phyloP scores from a whole-genome alignment of 2,113 vertebrate species.

The Pollachius pollachius region DNA sequence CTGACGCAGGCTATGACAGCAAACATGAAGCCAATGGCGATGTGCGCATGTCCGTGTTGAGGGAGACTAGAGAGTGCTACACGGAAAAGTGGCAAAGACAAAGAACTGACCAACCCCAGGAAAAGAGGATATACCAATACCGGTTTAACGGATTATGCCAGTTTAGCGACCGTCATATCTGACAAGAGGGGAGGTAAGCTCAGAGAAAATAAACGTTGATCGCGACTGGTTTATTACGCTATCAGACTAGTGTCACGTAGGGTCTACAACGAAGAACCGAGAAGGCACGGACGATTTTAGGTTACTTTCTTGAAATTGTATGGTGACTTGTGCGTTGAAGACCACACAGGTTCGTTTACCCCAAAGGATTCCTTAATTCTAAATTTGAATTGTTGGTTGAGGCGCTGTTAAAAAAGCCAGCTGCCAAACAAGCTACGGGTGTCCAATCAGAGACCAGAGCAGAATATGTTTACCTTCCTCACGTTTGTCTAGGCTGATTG shows the following conservation, averaged over 20 bases:
- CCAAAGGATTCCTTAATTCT: background rate
- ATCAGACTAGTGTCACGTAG: slow-evolving; percentile 53
- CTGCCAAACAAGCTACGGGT: slow-evolving; percentile 31
- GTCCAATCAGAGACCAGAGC: slow-evolving; percentile 41
- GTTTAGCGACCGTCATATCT: background rate
- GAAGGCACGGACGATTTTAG: slow-evolving; percentile 13
- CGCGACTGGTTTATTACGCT: slow-evolving; percentile 16
- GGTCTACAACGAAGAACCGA: slow-evolving; percentile 9
- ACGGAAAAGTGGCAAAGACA: slow-evolving; percentile 71
- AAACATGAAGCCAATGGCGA: slow-evolving; percentile 52
- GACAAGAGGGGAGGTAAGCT: slow-evolving; percentile 29
- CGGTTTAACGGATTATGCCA: slow-evolving; percentile 4
- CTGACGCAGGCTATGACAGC: slow-evolving; percentile 66
- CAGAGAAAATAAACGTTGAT: slow-evolving; percentile 32
- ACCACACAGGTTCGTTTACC: background rate
- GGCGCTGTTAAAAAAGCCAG: slow-evolving; percentile 31
- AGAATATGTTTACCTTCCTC: slow-evolving; percentile 58
- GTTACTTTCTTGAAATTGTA: slow-evolving; percentile 1
- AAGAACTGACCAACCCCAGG: slow-evolving; percentile 56
- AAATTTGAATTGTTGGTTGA: background rate
- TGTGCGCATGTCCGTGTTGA: slow-evolving; percentile 70
- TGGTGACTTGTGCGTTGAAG: background rate
- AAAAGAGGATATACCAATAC: slow-evolving; percentile 2
- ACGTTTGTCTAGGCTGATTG: slow-evolving; percentile 36
- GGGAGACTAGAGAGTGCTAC: slow-evolving; percentile 39